A percentile compares a stretch with the other conserved stretches of the same genome.
phyloP scores from a whole-genome alignment of 2,888 invertebrate genomes.

The Caenorhabditis macrosperma region DNA sequence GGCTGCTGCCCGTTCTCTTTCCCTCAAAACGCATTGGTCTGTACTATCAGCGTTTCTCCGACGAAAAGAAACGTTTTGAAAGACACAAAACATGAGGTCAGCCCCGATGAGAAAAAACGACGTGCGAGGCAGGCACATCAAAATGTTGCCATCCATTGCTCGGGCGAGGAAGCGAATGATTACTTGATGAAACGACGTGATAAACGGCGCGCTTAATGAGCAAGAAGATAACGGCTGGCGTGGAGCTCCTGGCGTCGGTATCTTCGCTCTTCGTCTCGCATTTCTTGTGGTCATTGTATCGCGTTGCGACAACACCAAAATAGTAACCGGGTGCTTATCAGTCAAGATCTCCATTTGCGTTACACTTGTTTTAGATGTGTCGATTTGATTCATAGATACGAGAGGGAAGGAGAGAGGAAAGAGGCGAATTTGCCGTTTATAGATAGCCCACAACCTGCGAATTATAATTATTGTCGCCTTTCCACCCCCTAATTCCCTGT shows the following conservation, averaged over 20 bases:
- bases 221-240: constrained; percentile 31
- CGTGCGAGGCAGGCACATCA: constrained; percentile 4
- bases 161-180: constrained; percentile 38
- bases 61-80: background rate
- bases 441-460: constrained; percentile 34
- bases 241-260: background rate
- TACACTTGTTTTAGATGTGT: constrained; percentile 48
- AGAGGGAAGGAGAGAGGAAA: constrained; percentile 1
- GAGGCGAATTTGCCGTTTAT: constrained; percentile 36
- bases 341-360: constrained; percentile 32
- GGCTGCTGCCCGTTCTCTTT: background rate
- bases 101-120: background rate
- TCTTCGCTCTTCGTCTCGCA: constrained; percentile 1
- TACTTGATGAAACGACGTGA: constrained; percentile 55
- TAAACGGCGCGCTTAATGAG: constrained; percentile 29
- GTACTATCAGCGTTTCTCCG: background rate
- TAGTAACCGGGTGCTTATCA: constrained; percentile 55
- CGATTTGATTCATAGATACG: constrained; percentile 37
- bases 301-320: background rate
- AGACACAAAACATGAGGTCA: background rate
- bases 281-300: constrained; percentile 4
- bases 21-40: background rate
- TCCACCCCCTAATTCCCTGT: background rate
- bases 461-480: background rate
- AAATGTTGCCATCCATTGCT: constrained; percentile 25